Evolutionary conservation across 2,888 invertebrate species (phyloP).

Genomic region (Eupithecia inturbata): DNA sequence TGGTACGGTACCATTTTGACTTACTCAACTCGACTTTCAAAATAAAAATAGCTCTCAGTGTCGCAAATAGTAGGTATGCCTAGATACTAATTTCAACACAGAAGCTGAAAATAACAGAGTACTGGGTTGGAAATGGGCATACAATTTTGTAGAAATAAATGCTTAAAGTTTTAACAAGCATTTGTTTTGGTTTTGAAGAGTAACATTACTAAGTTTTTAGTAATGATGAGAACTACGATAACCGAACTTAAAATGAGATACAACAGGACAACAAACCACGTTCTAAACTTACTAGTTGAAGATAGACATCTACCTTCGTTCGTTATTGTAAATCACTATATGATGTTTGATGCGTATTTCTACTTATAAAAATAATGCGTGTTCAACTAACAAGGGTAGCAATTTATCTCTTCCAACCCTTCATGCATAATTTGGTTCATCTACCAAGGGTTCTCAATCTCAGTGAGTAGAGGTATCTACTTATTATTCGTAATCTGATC

Average conservation of each 20-base stretch:
- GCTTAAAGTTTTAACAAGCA: background rate
- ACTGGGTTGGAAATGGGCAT: background rate
- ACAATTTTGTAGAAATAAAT: background rate
- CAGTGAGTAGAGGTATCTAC: constrained; percentile 30
- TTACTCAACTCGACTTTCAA: too few relatives aligned
- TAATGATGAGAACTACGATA: background rate
- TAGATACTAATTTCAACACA: too few relatives aligned
- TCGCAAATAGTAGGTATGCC: too few relatives aligned
- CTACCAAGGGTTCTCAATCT: constrained; percentile 36
- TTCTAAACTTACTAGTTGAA: too few relatives aligned
- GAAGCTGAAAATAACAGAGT: background rate
- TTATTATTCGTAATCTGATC: constrained; percentile 35
- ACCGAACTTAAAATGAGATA: background rate
- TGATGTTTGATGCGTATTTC: background rate
- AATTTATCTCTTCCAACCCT: constrained; percentile 48
- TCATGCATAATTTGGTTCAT: constrained; percentile 42
- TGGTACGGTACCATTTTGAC: too few relatives aligned
- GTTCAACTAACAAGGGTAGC: constrained; percentile 22
- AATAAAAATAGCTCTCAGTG: too few relatives aligned
- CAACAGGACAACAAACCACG: too few relatives aligned
- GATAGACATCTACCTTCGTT: too few relatives aligned
- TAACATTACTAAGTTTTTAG: background rate
- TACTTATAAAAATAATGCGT: background rate
- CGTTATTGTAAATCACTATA: background rate
- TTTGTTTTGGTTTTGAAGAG: background rate